phyloP scores from a whole-genome alignment of 1,140 invertebrate species.

The Orius laevigatus region DNA sequence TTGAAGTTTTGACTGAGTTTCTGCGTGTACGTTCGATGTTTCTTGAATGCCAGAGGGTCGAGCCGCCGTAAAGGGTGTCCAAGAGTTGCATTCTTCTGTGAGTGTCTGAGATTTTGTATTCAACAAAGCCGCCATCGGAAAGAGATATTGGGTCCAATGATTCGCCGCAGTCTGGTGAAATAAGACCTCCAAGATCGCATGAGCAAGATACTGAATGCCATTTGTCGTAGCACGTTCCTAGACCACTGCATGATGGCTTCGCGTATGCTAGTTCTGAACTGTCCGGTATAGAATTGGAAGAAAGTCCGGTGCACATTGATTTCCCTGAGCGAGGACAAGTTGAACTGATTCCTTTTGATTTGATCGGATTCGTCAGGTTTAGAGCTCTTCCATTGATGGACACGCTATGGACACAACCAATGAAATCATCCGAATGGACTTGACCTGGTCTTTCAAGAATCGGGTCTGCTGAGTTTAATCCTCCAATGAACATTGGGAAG shows the following conservation, averaged over 20 bases:
- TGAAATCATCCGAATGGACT: slow-evolving; percentile 77
- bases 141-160: slow-evolving; percentile 66
- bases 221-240: slow-evolving; percentile 59
- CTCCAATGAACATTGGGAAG: slow-evolving; percentile 70
- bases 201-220: slow-evolving; percentile 60
- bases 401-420: slow-evolving; percentile 83
- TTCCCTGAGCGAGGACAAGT: slow-evolving; percentile 51
- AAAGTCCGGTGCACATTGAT: slow-evolving; percentile 32
- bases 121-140: slow-evolving; percentile 50
- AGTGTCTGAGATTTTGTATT: slow-evolving; percentile 66
- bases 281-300: slow-evolving; percentile 13
- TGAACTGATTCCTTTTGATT: slow-evolving; percentile 49
- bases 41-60: slow-evolving; percentile 40
- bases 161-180: slow-evolving; percentile 59
- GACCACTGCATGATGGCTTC: slow-evolving; percentile 39
- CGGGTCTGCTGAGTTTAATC: slow-evolving; percentile 63
- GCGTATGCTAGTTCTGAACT: slow-evolving; percentile 23
- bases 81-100: slow-evolving; percentile 69
- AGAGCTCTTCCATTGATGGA: slow-evolving; percentile 66
- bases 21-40: slow-evolving; percentile 10
- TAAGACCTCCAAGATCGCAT: slow-evolving; percentile 41
- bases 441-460: slow-evolving; percentile 73
- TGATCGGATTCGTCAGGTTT: slow-evolving; percentile 59
- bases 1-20: slow-evolving; percentile 4
- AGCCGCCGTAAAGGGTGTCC: slow-evolving; percentile 55